Conservation (phyloP, 2,888 invertebrate genomes). For the Hetaerina titia region DNA sequence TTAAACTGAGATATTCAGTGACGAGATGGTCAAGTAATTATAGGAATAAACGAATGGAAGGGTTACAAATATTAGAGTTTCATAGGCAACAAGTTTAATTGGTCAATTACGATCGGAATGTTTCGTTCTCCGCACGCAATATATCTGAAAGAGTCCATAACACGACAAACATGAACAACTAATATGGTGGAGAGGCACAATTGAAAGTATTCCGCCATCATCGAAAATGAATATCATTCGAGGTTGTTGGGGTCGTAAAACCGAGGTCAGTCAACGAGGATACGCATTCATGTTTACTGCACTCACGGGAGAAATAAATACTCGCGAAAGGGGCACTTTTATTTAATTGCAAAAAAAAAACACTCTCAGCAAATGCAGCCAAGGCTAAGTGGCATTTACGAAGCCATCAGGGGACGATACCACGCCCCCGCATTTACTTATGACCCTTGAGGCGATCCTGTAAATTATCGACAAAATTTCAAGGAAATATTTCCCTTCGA, state of each 20-base stretch:
- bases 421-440: background rate
- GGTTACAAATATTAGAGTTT: too few relatives aligned
- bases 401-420: background rate
- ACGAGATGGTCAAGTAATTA: too few relatives aligned
- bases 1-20: too few relatives aligned
- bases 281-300: background rate
- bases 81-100: too few relatives aligned
- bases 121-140: too few relatives aligned
- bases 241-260: background rate
- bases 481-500: background rate
- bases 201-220: background rate
- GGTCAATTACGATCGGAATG: too few relatives aligned
- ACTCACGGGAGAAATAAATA: background rate
- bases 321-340: background rate
- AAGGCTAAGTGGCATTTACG: background rate
- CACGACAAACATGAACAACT: background rate
- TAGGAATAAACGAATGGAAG: too few relatives aligned
- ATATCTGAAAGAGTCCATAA: background rate
- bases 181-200: background rate
- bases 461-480: background rate
- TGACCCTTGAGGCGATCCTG: background rate
- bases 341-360: background rate
- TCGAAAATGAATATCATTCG: background rate
- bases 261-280: background rate
- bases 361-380: background rate